These are phyloP conservation scores for Theretra japonica DNA, from an alignment of 2,888 invertebrate species.

Conservation along the genomic window DNA sequence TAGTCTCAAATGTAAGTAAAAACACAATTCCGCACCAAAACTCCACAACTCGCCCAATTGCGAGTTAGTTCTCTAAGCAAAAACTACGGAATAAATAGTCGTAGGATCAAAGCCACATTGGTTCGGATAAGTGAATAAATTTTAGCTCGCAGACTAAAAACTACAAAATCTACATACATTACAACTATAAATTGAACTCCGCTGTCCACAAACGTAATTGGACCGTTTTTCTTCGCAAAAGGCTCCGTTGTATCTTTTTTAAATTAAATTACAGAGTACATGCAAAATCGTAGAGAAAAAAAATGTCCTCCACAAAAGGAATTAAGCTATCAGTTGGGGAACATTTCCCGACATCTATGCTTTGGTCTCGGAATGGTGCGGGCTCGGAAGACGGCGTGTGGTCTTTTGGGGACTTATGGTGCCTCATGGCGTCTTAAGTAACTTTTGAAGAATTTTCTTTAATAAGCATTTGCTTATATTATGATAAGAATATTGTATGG, in stretches of 20 bases:
- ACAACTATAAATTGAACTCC: conserved; percentile 32
- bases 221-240: conserved; percentile 34
- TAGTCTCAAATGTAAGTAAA: background rate
- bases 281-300: conserved; percentile 59
- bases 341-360: conserved; percentile 61
- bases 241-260: conserved; percentile 39
- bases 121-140: conserved; percentile 14
- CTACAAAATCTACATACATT: conserved; percentile 23
- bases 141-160: background rate
- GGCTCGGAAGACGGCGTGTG: background rate
- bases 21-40: background rate
- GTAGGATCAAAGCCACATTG: conserved; percentile 23
- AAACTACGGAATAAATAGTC: conserved; percentile 14
- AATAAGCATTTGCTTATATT: too few species aligned
- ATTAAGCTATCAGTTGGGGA: conserved; percentile 78
- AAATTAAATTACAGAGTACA: conserved; percentile 59
- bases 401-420: conserved; percentile 12
- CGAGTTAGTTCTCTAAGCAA: conserved; percentile 4
- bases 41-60: background rate
- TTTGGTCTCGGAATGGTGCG: conserved; percentile 44
- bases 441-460: too few species aligned
- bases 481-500: too few species aligned
- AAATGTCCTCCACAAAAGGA: conserved; percentile 64
- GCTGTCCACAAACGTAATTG: conserved; percentile 30
- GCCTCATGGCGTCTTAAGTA: background rate